Evolutionary conservation across 2,888 invertebrate species (phyloP), one percentile per base, ranked within the genome.

Genomic region (Apamea epomidion): DNA sequence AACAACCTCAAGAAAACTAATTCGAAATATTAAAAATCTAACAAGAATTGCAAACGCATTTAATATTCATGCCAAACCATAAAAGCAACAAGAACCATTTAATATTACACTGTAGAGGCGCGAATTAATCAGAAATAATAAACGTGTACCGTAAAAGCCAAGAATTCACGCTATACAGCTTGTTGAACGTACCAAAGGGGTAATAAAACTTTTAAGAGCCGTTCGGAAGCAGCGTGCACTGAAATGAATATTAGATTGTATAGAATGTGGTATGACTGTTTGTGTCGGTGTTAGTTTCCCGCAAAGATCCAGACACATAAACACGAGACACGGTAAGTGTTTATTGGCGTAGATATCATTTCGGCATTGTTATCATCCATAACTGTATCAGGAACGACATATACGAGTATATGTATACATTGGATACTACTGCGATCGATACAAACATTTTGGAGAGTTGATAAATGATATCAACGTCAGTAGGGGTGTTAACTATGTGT

Each of bases 401-500:
- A n/a, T 18, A 25, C 7, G 5, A 25, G 8, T 54, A 21, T 54
- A n/a, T n/a, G n/a, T n/a, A 21, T 2, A 60, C 6, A 37, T 21
- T 69, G 51, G 37, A 37, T 67, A 32, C 14, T 71, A 67, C n/a
- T 54, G 62, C 60, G 32, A n/a, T 60, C 0, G 32, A 21, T 68
- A 42, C 6, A 25, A 67, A 62, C 54, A 21, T 5, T 70, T 67
- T 16, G 51, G 16, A 45, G 68, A 37, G 76, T 83, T 79, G 51
- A 62, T 76, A 65, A 29, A 54, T 37, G 62, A 45, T 74, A 74
- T 76, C 64, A 73, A 67, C 80, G 51, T 69, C 54, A 58, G 90
- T 93, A 91, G 94, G 94, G 93, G 85, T 96, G 97, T 97, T 97
- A 97, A 97, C 97, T 94, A 93, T 97, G 94, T 97, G 96, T 97